These are phyloP conservation scores for Baronia brevicornis DNA, from an alignment of 2,888 invertebrate genomes.

Conservation along the genomic window DNA sequence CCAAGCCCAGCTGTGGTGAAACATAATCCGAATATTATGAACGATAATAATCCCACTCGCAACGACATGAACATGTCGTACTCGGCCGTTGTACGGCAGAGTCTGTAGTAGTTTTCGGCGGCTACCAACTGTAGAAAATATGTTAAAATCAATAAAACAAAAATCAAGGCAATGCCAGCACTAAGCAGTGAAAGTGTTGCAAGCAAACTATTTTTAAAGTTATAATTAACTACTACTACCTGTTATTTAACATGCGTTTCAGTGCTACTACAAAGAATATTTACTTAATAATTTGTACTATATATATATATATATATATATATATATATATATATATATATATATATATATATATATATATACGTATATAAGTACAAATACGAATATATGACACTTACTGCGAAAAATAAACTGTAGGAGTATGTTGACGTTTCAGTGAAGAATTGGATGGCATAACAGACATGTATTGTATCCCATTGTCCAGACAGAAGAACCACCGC, in stretches of 20 bases:
- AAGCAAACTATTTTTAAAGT: too few species aligned
- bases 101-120: constrained; percentile 78
- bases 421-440: constrained; percentile 80
- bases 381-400: constrained; percentile 48
- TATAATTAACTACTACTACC: too few species aligned
- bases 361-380: constrained; percentile 1
- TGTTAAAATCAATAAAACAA: too few species aligned
- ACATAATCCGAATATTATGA: constrained; percentile 75
- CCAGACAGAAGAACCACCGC: constrained; percentile 82
- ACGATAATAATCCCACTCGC: constrained; percentile 65
- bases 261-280: too few species aligned
- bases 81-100: constrained; percentile 61
- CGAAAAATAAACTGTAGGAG: constrained; percentile 50
- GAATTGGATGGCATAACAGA: constrained; percentile 81
- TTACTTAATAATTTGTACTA: too few species aligned
- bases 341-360: too few species aligned
- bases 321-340: too few species aligned
- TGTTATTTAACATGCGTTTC: too few species aligned
- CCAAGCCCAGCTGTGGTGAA: constrained; percentile 76
- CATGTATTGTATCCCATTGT: constrained; percentile 68
- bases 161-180: not conserved
- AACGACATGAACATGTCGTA: constrained; percentile 62
- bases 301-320: too few species aligned
- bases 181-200: too few species aligned
- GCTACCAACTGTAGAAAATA: constrained; percentile 65